phyloP scores from a whole-genome alignment of 2,797 vertebrate species.

The Chromis chromis region DNA sequence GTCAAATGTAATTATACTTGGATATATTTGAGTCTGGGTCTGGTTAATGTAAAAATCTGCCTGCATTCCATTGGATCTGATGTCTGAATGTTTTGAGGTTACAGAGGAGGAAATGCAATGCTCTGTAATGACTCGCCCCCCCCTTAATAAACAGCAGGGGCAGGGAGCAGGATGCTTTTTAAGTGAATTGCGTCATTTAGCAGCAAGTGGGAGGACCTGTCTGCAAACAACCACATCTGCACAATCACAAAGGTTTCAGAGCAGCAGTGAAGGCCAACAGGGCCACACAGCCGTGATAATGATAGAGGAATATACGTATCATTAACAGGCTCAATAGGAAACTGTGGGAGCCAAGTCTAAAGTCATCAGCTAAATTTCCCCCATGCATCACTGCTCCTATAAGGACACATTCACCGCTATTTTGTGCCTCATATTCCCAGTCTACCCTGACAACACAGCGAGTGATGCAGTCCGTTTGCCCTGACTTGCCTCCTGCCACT shows the following conservation, averaged over 20 bases:
- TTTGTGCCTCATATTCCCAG: background rate
- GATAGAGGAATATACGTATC: slow-evolving; percentile 9
- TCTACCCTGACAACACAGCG: background rate
- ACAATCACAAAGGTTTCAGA: slow-evolving; percentile 30
- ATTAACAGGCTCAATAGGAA: no score
- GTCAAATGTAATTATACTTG: no score
- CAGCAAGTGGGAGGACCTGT: slow-evolving; percentile 49
- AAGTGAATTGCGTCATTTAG: slow-evolving; percentile 61
- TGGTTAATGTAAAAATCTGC: slow-evolving; percentile 38
- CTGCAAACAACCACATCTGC: slow-evolving; percentile 39
- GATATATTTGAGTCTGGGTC: background rate
- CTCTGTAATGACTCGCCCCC: slow-evolving; percentile 22
- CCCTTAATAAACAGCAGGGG: slow-evolving; percentile 41
- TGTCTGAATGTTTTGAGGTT: slow-evolving; percentile 19
- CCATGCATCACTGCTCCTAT: no score
- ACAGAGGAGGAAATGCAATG: slow-evolving; percentile 18
- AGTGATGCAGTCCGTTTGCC: slow-evolving; percentile 1
- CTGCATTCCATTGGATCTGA: slow-evolving; percentile 38
- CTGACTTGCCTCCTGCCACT: slow-evolving; percentile 56
- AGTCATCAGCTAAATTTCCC: slow-evolving; percentile 3
- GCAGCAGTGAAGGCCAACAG: slow-evolving; percentile 26
- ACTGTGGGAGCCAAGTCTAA: background rate
- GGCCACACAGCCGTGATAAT: slow-evolving; percentile 37
- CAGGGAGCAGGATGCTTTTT: slow-evolving; percentile 50
- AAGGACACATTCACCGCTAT: no score